phyloP scores from a whole-genome alignment of 1,140 invertebrate genomes.

The Drosophila bifasciata region DNA sequence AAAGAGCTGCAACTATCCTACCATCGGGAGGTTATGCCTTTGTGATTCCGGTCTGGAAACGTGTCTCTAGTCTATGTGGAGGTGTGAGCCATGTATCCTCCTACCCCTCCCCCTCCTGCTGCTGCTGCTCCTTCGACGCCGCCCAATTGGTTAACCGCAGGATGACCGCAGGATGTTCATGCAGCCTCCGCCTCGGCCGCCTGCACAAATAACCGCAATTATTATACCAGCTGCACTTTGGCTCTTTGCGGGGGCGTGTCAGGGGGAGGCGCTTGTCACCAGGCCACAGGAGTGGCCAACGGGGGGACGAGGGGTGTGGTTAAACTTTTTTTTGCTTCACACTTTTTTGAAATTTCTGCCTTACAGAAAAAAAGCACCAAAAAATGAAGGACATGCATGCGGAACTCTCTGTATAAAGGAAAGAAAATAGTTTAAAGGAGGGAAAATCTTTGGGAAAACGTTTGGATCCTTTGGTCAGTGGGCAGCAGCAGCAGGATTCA shows the following conservation, averaged over 20 bases:
- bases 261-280: too few relatives aligned
- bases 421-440: constrained; percentile 14
- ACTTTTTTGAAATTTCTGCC: constrained; percentile 35
- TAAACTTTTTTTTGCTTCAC: constrained; percentile 45
- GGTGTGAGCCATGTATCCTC: constrained; percentile 13
- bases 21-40: constrained; percentile 34
- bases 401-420: constrained; percentile 34
- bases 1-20: constrained; percentile 33
- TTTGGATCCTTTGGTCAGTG: neutral
- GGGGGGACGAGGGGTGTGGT: too few relatives aligned
- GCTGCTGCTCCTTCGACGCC: neutral
- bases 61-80: neutral
- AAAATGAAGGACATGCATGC: constrained; percentile 43
- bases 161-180: constrained; percentile 70
- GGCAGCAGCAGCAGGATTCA: neutral
- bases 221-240: constrained; percentile 57
- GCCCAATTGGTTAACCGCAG: constrained; percentile 61
- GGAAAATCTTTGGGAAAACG: neutral
- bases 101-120: too few relatives aligned
- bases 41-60: constrained; percentile 37
- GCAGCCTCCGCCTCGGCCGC: constrained; percentile 59
- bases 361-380: constrained; percentile 7
- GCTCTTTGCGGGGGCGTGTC: constrained; percentile 9
- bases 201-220: constrained; percentile 72
- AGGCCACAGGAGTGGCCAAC: too few relatives aligned